Percentiles rank a stretch among this genome's conserved stretches.
phyloP scores from a whole-genome alignment of 2,888 invertebrate species.

The Zaprionus obscuricornis region DNA sequence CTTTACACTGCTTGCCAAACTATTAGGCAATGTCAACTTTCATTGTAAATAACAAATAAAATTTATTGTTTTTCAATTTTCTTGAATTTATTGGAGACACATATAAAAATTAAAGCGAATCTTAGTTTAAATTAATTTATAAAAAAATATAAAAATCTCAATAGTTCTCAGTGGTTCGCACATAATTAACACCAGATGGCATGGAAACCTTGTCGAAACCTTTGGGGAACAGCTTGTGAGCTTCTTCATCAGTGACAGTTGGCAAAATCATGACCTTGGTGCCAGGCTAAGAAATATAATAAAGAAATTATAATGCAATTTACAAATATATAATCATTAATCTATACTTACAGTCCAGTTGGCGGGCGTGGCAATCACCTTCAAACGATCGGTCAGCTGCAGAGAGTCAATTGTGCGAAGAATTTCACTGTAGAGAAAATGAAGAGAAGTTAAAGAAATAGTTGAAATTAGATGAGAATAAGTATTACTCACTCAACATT shows the following conservation, averaged over 20 bases:
- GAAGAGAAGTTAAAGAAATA: not conserved
- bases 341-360: constrained; percentile 89
- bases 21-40: too few relatives aligned
- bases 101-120: not conserved
- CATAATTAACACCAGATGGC: constrained; percentile 91
- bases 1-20: constrained; percentile 33
- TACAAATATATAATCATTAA: too few relatives aligned
- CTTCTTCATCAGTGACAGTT: constrained; percentile 87
- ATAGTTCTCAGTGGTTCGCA: constrained; percentile 89
- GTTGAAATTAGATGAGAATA: not conserved
- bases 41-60: too few relatives aligned
- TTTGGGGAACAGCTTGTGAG: constrained; percentile 87
- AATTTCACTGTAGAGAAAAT: constrained; percentile 87
- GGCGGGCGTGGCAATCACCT: constrained; percentile 92
- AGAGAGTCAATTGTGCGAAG: constrained; percentile 92
- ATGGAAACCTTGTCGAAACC: constrained; percentile 87
- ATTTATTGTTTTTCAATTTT: too few relatives aligned
- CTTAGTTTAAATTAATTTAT: too few relatives aligned
- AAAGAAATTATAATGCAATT: not conserved
- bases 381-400: constrained; percentile 88
- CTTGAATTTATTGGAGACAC: not conserved
- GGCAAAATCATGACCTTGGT: constrained; percentile 93
- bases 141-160: too few relatives aligned
- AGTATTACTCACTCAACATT: constrained; percentile 89
- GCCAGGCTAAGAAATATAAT: constrained; percentile 85